These are phyloP conservation scores for Mormoops blainvillei DNA, from an alignment of 2,113 vertebrate species.

Conservation along the genomic window DNA sequence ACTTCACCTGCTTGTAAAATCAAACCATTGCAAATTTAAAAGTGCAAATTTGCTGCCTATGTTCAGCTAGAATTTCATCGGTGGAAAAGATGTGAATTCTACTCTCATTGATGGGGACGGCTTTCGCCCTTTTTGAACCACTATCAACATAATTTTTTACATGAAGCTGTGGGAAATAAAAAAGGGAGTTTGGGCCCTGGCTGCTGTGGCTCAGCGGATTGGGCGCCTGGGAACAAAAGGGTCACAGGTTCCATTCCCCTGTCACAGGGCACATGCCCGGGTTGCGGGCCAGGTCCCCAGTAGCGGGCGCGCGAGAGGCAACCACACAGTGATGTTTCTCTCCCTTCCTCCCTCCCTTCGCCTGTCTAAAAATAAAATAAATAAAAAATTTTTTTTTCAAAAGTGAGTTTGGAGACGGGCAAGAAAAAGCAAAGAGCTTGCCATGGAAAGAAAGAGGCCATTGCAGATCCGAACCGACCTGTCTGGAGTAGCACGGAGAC, in stretches of 20 bases:
- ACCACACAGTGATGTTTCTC: too few species aligned
- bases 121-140: neutral
- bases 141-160: neutral
- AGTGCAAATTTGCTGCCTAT: neutral
- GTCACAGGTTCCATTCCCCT: too few species aligned
- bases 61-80: neutral
- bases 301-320: too few species aligned
- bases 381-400: too few species aligned
- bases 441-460: neutral
- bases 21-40: neutral
- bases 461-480: neutral
- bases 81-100: neutral
- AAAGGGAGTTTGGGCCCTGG: neutral
- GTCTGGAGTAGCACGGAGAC: neutral
- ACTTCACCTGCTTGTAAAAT: neutral
- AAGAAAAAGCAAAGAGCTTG: neutral
- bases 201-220: too few species aligned
- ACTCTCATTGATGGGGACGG: neutral
- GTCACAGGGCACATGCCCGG: too few species aligned
- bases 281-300: too few species aligned
- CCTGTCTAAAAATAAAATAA: too few species aligned
- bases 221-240: too few species aligned
- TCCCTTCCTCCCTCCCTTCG: too few species aligned
- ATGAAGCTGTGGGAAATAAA: neutral
- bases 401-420: neutral